Evolutionary conservation across 2,888 invertebrate genomes (phyloP).

Genomic region (Acleris cristana): DNA sequence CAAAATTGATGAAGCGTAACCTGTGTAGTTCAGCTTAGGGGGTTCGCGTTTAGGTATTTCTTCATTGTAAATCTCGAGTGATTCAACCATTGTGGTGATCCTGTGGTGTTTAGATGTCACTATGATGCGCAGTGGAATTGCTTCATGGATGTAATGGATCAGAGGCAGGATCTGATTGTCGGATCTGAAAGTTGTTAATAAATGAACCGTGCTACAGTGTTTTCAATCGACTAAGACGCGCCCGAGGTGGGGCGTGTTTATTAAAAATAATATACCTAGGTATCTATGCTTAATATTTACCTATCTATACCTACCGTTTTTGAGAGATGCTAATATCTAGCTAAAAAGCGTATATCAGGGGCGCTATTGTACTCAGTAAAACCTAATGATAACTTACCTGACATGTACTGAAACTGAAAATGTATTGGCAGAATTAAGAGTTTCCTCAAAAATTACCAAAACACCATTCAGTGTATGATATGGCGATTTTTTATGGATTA

Average conservation of each 20-base stretch:
- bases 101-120: slow-evolving; percentile 55
- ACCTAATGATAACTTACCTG: slow-evolving; percentile 52
- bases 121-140: slow-evolving; percentile 62
- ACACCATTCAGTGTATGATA: slow-evolving; percentile 65
- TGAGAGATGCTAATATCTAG: no score
- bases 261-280: no score
- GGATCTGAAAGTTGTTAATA: slow-evolving; percentile 58
- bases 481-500: slow-evolving; percentile 60
- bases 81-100: slow-evolving; percentile 51
- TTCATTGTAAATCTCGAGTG: slow-evolving; percentile 50
- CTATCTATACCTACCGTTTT: no score
- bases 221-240: no score
- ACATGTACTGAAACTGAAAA: slow-evolving; percentile 54
- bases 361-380: no score
- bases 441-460: slow-evolving; percentile 53
- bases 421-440: slow-evolving; percentile 31
- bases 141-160: slow-evolving; percentile 69
- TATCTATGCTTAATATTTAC: no score
- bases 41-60: slow-evolving; percentile 30
- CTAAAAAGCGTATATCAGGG: no score
- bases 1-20: slow-evolving; percentile 54
- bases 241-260: no score
- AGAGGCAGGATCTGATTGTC: slow-evolving; percentile 63
- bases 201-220: no score
- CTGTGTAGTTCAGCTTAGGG: slow-evolving; percentile 43